Base-by-base conservation (phyloP, 1,140 invertebrate genomes). In the Drosophila kanapiae region DNA sequence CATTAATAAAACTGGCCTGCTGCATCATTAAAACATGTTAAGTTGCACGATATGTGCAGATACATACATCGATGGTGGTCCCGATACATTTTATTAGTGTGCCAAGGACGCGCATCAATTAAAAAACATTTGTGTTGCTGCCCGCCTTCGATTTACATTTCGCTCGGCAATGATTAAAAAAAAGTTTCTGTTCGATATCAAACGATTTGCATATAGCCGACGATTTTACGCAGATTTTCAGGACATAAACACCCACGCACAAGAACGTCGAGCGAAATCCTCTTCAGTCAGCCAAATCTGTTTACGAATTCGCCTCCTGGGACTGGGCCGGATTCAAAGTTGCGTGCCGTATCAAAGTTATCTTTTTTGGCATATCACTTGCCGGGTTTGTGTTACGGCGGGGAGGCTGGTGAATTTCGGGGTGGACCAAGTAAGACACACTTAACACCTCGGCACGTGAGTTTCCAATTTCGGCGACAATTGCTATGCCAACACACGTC, bases 381-480 rank as follows among this genome's bases (percentile, higher is more conserved):
- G 48, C 27, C 42, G 5, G 9, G 16, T 7, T 14, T 49, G 16
- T 10, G 16, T 43, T 16, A 35, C 3, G 27, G 42, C 37, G 13
- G 42, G 6, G 23, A 11, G 18, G 18, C 6, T 27, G 31, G 27
- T 5, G 6, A n/a, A 27, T 10, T n/a, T 18, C n/a, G 37, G 42
- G 27, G 9, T 71, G 69, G 43, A 51, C 45, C 45, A 42, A 42
- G 68, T 72, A 72, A 72, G 70, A 60, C 35, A 62, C 62, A 71
- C 77, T 85, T 64, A 70, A 75, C 68, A 70, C 63, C 61, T 57
- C 49, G 49, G 69, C 82, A 79, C 83, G 83, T 87, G 75, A 72
- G 61, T 63, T 67, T 87, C 61, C 70, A 72, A 78, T 71, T 82
- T 82, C 62, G 63, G 57, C 62, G 75, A 74, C 69, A 72, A 72